Base-by-base conservation (phyloP, 2,888 invertebrate genomes). In the Pheosia gnoma region DNA sequence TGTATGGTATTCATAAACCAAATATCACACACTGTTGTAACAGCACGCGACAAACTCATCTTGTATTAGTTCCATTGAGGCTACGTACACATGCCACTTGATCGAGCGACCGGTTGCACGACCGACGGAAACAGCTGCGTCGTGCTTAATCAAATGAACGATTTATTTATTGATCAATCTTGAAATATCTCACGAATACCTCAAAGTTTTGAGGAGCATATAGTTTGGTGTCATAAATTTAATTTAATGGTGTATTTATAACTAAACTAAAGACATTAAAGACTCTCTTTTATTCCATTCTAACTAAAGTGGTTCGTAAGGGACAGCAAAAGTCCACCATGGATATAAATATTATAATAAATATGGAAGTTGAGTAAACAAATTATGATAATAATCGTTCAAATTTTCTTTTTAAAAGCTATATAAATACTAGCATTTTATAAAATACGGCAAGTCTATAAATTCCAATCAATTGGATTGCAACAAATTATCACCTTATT, bases 121-220 rank as follows among this genome's bases (percentile, higher is more conserved):
- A 39, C 55, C 39, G 39, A 39, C 55, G 55, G 55, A 55, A 55
- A 55, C 55, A 55, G 55, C 55, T 55, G 55, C 55, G n/a, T 37
- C 11, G 37, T 13, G 38, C 13, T 8, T 6, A 7, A 55, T 55
- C 55, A 37, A 55, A 38, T 7, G 37, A 51, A 51, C 51, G 51
- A 53, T 53, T 53, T 53, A 36, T 37, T 53, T 53, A 53, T 53
- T 37, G 53, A 37, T 37, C 5, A 25, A 52, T 25, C 11, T 47
- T 47, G n/a, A 47, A 47, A 47, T 47, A 47, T 47, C 47, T 9
- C 25, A 25, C 25, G 25, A 25, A 25, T 25, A 25, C 25, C 25
- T 25, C 25, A 25, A 25, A 25, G 25, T 25, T 25, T 25, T 25
- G 25, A 25, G 25, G 25, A 25, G 25, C 25, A 25, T 25, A 25